A percentile compares a stretch with the other conserved stretches of the same genome.
Conservation (phyloP, 2,113 vertebrate species). For the Elephas maximus region DNA sequence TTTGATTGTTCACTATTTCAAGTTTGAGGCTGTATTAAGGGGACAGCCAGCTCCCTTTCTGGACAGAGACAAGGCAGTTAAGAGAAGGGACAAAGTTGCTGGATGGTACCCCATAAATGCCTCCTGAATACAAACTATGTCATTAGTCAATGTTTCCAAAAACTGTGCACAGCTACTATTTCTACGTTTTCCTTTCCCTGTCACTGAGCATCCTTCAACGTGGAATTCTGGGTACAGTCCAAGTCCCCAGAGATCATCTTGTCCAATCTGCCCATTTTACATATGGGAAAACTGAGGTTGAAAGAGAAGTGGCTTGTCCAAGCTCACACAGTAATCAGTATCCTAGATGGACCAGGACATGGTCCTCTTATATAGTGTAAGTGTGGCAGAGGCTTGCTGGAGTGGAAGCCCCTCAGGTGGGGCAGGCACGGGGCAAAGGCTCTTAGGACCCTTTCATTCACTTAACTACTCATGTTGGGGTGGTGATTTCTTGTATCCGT, state of each 20-base stretch:
- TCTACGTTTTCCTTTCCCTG: neutral
- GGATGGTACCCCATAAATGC: neutral
- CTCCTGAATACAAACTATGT: neutral
- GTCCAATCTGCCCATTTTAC: neutral
- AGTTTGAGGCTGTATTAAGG: neutral
- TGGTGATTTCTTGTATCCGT: neutral
- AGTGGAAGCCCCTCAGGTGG: too few relatives aligned
- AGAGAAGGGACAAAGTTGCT: neutral
- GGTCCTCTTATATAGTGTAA: fast-evolving
- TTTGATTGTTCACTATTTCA: neutral
- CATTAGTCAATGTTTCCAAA: neutral
- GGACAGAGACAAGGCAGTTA: neutral
- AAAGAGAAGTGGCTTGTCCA: neutral
- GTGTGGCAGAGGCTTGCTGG: too few relatives aligned
- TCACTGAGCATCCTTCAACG: neutral
- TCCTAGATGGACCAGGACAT: neutral
- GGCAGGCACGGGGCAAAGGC: neutral
- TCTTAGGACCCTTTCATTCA: neutral
- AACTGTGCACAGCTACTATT: neutral
- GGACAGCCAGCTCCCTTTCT: neutral
- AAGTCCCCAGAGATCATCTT: neutral
- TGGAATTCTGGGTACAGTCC: neutral
- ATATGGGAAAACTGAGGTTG: neutral
- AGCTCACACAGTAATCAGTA: neutral
- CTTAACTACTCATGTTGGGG: neutral